A percentile compares a stretch with the other conserved stretches of the same genome.
phyloP scores from a whole-genome alignment of 1,140 invertebrate genomes.

The Achroia grisella region DNA sequence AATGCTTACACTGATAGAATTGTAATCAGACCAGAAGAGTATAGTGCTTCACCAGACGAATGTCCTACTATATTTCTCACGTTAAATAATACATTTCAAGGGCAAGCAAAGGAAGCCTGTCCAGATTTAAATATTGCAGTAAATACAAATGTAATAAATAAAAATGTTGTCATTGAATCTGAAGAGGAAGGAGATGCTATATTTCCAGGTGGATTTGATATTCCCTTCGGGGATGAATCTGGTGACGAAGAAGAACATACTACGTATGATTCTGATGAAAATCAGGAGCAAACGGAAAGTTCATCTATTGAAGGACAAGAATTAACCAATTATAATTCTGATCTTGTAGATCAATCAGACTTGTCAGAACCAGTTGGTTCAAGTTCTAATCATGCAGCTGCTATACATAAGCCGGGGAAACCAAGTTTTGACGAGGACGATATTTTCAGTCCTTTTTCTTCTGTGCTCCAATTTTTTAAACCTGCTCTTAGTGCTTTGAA shows the following conservation, averaged over 20 bases:
- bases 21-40: slow-evolving; percentile 61
- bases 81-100: slow-evolving; percentile 66
- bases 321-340: slow-evolving; percentile 47
- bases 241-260: slow-evolving; percentile 25
- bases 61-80: slow-evolving; percentile 62
- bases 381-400: slow-evolving; percentile 30
- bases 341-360: slow-evolving; percentile 16
- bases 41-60: slow-evolving; percentile 47
- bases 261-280: slow-evolving; percentile 41
- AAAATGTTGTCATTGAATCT: slow-evolving; percentile 58
- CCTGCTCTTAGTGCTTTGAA: slow-evolving; percentile 48
- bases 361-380: slow-evolving; percentile 32
- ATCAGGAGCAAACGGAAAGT: slow-evolving; percentile 38
- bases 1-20: slow-evolving; percentile 57
- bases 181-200: slow-evolving; percentile 38
- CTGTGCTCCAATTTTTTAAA: slow-evolving; percentile 43
- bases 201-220: slow-evolving; percentile 44
- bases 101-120: slow-evolving; percentile 60
- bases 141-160: slow-evolving; percentile 63
- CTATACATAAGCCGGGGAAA: slow-evolving; percentile 29
- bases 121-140: slow-evolving; percentile 67
- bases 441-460: slow-evolving; percentile 37
- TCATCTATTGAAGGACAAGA: slow-evolving; percentile 45
- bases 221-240: slow-evolving; percentile 34
- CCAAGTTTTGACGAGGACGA: slow-evolving; percentile 42